Evolutionary conservation across 2,113 vertebrate genomes (phyloP).

Genomic region (Takifugu flavidus): DNA sequence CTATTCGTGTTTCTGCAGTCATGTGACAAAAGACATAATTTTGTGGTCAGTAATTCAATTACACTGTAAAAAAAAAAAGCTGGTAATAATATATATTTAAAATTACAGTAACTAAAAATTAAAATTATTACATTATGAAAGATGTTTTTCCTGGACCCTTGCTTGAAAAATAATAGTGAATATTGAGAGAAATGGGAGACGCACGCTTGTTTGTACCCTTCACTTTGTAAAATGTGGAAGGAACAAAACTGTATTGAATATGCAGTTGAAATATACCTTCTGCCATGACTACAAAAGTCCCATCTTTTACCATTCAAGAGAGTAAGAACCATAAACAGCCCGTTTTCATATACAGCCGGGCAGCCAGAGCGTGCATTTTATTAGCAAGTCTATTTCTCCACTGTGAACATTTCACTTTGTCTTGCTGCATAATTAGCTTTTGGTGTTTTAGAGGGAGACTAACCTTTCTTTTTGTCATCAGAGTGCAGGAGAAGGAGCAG

Average conservation of each 20-base stretch:
- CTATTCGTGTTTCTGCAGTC: too few species aligned
- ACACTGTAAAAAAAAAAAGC: too few species aligned
- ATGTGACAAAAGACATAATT: too few species aligned
- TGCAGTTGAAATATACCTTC: constrained; percentile 35
- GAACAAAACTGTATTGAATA: constrained; percentile 50
- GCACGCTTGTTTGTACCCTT: constrained; percentile 15
- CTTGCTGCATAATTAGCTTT: constrained; percentile 42
- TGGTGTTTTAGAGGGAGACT: constrained; percentile 28
- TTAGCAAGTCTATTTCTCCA: constrained; percentile 20
- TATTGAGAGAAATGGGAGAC: too few species aligned
- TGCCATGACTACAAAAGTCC: constrained; percentile 31
- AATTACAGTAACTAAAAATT: too few species aligned
- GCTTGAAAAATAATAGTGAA: too few species aligned
- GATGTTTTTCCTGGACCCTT: too few species aligned
- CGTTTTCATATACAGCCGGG: constrained; percentile 34
- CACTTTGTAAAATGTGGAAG: constrained; percentile 63
- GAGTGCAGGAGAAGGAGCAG: constrained; percentile 38
- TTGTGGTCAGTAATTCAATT: too few species aligned
- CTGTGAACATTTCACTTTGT: constrained; percentile 25
- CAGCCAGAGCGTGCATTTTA: constrained; percentile 27
- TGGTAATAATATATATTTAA: too few species aligned
- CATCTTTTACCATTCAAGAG: constrained; percentile 26
- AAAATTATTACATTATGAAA: too few species aligned
- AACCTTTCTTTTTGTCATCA: constrained; percentile 46
- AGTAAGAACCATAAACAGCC: constrained; percentile 26